Conservation (phyloP, 2,797 vertebrate species). For the Oreochromis mossambicus region DNA sequence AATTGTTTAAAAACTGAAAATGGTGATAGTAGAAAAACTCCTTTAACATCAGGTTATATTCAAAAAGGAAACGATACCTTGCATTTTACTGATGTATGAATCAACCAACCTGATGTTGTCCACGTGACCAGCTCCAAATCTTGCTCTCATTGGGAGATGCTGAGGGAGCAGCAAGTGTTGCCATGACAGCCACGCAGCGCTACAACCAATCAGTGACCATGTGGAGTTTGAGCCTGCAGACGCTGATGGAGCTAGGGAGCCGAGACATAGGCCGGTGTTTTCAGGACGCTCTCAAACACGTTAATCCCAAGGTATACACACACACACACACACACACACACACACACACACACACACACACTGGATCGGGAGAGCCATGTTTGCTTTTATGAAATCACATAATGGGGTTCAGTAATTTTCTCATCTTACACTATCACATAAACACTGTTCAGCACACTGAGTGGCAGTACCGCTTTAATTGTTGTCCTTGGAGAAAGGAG, state of each 20-base stretch:
- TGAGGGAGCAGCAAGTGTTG: conserved; percentile 73
- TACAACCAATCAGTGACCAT: conserved; percentile 76
- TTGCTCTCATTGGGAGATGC: conserved; percentile 61
- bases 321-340: background rate
- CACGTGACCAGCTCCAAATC: conserved; percentile 64
- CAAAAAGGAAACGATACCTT: background rate
- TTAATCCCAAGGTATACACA: conserved; percentile 82
- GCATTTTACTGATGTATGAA: background rate
- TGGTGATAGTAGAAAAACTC: background rate
- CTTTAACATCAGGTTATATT: background rate
- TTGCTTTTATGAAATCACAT: background rate
- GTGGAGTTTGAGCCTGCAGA: conserved; percentile 83
- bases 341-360: background rate
- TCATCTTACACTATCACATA: background rate
- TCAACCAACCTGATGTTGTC: background rate
- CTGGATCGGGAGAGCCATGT: background rate
- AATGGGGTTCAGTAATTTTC: background rate
- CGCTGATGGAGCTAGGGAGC: conserved; percentile 75
- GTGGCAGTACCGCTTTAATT: background rate
- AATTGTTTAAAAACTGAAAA: background rate
- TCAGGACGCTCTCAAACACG: conserved; percentile 79
- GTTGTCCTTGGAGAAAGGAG: background rate
- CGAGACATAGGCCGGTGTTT: conserved; percentile 67
- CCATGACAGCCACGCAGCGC: conserved; percentile 68
- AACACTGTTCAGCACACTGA: background rate